phyloP scores from a whole-genome alignment of 2,888 invertebrate genomes.

The Hartigia nigra region DNA sequence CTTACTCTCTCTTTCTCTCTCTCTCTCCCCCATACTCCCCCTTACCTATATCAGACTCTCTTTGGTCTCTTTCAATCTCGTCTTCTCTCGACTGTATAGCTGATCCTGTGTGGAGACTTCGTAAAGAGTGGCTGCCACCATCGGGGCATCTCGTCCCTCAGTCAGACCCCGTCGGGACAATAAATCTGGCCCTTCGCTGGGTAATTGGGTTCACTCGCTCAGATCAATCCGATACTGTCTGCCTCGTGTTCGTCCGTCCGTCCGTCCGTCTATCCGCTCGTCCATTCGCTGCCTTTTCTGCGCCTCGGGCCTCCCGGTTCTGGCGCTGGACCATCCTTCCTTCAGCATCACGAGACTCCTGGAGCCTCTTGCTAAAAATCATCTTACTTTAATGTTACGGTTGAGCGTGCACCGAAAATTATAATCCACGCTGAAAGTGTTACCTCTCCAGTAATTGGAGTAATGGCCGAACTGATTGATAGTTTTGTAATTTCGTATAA shows the following conservation, averaged over 20 bases:
- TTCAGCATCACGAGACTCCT: not conserved
- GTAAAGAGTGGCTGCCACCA: conserved; percentile 58
- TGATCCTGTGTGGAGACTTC: conserved; percentile 33
- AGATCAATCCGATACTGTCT: conserved; percentile 66
- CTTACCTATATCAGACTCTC: not conserved
- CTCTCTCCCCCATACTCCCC: not conserved
- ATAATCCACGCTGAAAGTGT: not conserved
- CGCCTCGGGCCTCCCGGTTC: not conserved
- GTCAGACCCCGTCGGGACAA: conserved; percentile 57
- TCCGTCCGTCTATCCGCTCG: conserved; percentile 36
- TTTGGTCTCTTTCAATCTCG: conserved; percentile 15
- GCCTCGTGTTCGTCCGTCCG: conserved; percentile 61
- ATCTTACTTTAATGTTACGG: not conserved
- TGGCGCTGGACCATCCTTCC: not conserved
- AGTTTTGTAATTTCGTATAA: not conserved
- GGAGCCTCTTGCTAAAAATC: not conserved
- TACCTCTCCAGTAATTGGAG: not conserved
- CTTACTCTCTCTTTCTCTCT: not conserved
- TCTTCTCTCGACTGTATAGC: conserved; percentile 16
- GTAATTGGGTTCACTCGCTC: conserved; percentile 66
- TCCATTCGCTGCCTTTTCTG: conserved; percentile 12
- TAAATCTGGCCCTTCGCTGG: conserved; percentile 63
- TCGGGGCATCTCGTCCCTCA: conserved; percentile 55
- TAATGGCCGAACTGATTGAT: not conserved
- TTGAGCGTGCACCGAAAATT: not conserved